A percentile compares a stretch with the other conserved stretches of the same genome.
Evolutionary conservation across 2,113 vertebrate genomes (phyloP).

Genomic region (Pandion haliaetus): DNA sequence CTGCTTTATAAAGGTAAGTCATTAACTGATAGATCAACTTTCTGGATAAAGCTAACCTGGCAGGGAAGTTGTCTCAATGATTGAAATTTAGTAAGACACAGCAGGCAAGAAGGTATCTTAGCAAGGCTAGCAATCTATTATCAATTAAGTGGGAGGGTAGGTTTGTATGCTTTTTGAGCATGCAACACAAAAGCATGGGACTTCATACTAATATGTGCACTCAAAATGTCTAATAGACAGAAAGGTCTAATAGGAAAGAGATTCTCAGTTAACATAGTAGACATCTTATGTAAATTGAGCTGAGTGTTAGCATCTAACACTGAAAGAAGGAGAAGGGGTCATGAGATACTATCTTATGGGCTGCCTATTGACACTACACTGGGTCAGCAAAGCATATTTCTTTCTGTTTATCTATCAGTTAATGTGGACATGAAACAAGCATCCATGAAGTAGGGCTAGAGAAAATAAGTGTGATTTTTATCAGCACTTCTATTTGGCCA

Average conservation of each 20-base stretch:
- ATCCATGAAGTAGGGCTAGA: rapidly evolving
- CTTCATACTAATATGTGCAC: rapidly evolving
- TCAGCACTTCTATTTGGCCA: not conserved
- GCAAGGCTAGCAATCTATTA: not conserved
- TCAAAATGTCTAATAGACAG: not conserved
- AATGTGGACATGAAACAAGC: not conserved
- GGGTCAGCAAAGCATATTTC: not conserved
- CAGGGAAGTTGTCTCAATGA: not conserved
- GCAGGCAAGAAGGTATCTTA: not conserved
- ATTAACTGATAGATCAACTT: not conserved
- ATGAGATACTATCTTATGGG: rapidly evolving
- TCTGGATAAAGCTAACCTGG: not conserved
- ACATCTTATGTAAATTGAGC: not conserved
- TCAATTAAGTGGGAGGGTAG: not conserved
- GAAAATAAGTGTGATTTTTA: rapidly evolving
- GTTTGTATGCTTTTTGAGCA: not conserved
- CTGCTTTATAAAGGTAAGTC: not conserved
- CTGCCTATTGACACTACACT: rapidly evolving
- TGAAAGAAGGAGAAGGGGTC: not conserved
- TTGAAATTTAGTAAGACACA: not conserved
- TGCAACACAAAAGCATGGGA: not conserved
- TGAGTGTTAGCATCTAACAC: not conserved
- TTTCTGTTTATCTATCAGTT: not conserved
- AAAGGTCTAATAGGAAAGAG: not conserved
- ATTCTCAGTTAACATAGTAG: rapidly evolving